Conservation (phyloP, 2,888 invertebrate species). For the Mythimna vitellina region DNA sequence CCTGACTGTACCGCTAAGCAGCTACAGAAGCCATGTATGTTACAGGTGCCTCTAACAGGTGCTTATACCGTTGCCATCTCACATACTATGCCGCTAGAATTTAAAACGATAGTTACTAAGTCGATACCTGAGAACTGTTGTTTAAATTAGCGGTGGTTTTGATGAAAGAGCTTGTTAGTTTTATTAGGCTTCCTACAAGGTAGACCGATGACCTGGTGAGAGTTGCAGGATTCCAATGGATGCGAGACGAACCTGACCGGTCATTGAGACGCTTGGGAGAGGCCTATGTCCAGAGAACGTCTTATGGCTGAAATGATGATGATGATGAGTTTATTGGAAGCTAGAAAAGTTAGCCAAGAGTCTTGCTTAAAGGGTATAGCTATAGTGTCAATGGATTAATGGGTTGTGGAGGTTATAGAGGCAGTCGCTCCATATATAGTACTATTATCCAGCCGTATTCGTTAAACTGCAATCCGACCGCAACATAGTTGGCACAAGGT, state of each 20-base stretch:
- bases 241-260: too few species aligned
- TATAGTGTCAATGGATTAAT: not conserved
- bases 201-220: too few species aligned
- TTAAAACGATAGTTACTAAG: conserved; percentile 17
- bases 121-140: not conserved
- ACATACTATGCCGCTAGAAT: conserved; percentile 33
- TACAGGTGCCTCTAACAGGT: conserved; percentile 46
- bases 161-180: not conserved
- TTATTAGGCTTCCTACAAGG: too few species aligned
- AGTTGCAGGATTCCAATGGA: too few species aligned
- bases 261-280: too few species aligned
- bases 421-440: not conserved
- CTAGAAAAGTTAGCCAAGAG: too few species aligned
- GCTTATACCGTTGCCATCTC: conserved; percentile 39
- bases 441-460: not conserved
- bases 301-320: too few species aligned
- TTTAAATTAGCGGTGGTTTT: not conserved
- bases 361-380: too few species aligned
- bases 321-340: too few species aligned
- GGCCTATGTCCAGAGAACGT: too few species aligned
- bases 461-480: not conserved
- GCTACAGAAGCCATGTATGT: conserved; percentile 21
- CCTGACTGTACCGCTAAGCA: conserved; percentile 22
- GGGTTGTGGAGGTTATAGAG: not conserved
- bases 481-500: not conserved